Percentiles rank a stretch among this genome's conserved stretches.
Conservation (phyloP, 2,797 vertebrate species). For the Sebastes vulpes region DNA sequence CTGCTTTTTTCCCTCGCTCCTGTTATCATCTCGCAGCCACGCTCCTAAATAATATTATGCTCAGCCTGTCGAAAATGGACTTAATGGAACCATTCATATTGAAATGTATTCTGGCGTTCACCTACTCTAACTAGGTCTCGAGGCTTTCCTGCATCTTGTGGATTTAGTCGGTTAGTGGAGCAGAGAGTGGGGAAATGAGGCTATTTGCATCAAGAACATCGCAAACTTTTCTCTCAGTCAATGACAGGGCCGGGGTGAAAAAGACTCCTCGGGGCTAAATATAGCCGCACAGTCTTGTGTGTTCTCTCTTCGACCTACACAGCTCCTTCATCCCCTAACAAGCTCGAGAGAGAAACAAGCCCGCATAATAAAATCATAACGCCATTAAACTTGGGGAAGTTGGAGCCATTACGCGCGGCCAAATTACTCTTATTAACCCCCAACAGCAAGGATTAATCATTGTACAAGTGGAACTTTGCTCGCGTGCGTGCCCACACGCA, state of each 20-base stretch:
- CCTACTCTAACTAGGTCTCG: constrained; percentile 69
- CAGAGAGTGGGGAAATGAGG: constrained; percentile 73
- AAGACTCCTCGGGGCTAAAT: constrained; percentile 61
- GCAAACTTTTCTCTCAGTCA: constrained; percentile 55
- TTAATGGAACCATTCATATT: constrained; percentile 70
- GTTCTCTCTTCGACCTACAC: constrained; percentile 69
- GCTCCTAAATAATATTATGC: constrained; percentile 69
- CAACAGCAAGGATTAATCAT: constrained; percentile 74
- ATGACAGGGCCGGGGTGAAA: constrained; percentile 48
- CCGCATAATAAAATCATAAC: constrained; percentile 66
- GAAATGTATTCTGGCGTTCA: constrained; percentile 70
- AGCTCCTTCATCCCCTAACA: constrained; percentile 70
- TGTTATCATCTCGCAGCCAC: constrained; percentile 52
- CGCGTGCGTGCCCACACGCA: constrained; percentile 8
- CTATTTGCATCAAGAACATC: constrained; percentile 75
- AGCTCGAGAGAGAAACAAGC: constrained; percentile 60
- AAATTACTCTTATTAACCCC: constrained; percentile 79
- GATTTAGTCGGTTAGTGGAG: constrained; percentile 79
- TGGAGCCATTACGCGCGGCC: constrained; percentile 40
- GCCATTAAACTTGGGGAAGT: constrained; percentile 62
- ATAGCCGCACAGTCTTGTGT: constrained; percentile 53
- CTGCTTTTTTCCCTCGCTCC: constrained; percentile 8
- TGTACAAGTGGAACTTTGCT: constrained; percentile 60
- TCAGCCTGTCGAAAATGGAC: constrained; percentile 69
- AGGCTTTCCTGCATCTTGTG: constrained; percentile 64